phyloP scores from a whole-genome alignment of 2,113 vertebrate species.

The Scatophagus argus region DNA sequence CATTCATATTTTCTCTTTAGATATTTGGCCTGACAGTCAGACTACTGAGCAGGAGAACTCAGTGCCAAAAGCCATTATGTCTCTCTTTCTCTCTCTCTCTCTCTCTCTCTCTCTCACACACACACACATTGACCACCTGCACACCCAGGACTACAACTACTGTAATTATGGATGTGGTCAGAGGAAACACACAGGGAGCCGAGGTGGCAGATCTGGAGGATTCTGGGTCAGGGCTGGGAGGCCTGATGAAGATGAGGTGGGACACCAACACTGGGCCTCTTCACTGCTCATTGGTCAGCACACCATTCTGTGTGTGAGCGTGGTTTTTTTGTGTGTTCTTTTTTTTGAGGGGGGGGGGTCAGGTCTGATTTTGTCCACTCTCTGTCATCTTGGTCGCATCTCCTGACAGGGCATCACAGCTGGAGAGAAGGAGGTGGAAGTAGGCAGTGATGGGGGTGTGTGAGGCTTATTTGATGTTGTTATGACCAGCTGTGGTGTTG shows the following conservation, averaged over 20 bases:
- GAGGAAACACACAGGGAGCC: slow-evolving; percentile 15
- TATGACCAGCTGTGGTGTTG: too few relatives aligned
- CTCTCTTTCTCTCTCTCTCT: too few relatives aligned
- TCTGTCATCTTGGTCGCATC: slow-evolving; percentile 42
- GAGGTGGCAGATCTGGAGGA: slow-evolving; percentile 60
- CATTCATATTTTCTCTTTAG: slow-evolving; percentile 4
- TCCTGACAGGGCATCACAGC: slow-evolving; percentile 68
- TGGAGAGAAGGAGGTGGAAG: slow-evolving; percentile 11
- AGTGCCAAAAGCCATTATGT: slow-evolving; percentile 78
- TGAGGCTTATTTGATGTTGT: too few relatives aligned
- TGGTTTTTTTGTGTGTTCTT: slow-evolving; percentile 18
- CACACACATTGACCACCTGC: slow-evolving; percentile 74
- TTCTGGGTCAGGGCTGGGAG: slow-evolving; percentile 78
- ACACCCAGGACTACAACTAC: slow-evolving; percentile 44
- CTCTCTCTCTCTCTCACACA: too few relatives aligned
- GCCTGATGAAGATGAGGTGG: slow-evolving; percentile 77
- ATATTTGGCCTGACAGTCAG: slow-evolving; percentile 71
- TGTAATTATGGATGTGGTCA: slow-evolving; percentile 57
- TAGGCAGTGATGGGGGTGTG: neutral
- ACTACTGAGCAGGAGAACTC: slow-evolving; percentile 60
- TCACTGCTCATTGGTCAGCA: slow-evolving; percentile 65
- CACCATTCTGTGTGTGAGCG: slow-evolving; percentile 37
- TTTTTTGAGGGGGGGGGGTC: too few relatives aligned
- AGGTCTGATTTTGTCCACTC: slow-evolving; percentile 62
- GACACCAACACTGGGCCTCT: slow-evolving; percentile 67